phyloP scores from a whole-genome alignment of 2,113 vertebrate genomes.

The Columba janthina region DNA sequence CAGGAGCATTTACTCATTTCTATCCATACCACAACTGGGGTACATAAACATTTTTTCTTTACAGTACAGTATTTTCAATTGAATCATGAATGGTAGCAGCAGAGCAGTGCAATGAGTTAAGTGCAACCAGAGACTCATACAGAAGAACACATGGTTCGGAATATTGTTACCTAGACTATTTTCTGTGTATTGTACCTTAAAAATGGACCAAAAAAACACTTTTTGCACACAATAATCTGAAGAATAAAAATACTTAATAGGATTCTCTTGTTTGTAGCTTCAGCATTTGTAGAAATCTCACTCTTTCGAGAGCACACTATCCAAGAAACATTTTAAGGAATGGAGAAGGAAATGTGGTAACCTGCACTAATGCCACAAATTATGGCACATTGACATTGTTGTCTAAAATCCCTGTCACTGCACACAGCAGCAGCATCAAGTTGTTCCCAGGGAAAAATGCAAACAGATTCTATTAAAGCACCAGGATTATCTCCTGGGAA shows the following conservation, averaged over 20 bases:
- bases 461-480: neutral
- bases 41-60: neutral
- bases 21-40: neutral
- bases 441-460: neutral
- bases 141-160: neutral
- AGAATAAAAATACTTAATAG: neutral
- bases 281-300: neutral
- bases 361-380: neutral
- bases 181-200: neutral
- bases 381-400: neutral
- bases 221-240: neutral
- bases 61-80: neutral
- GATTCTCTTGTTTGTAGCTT: neutral
- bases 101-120: neutral
- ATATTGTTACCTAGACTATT: neutral
- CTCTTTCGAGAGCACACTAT: neutral
- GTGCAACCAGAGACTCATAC: neutral
- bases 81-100: neutral
- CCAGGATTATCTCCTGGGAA: neutral
- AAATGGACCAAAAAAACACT: neutral
- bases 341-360: neutral
- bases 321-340: neutral
- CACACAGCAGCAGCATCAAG: accelerated
- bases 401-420: neutral
- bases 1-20: neutral